Evolutionary conservation across 2,113 vertebrate genomes (phyloP).

Genomic region (Bubo bubo): DNA sequence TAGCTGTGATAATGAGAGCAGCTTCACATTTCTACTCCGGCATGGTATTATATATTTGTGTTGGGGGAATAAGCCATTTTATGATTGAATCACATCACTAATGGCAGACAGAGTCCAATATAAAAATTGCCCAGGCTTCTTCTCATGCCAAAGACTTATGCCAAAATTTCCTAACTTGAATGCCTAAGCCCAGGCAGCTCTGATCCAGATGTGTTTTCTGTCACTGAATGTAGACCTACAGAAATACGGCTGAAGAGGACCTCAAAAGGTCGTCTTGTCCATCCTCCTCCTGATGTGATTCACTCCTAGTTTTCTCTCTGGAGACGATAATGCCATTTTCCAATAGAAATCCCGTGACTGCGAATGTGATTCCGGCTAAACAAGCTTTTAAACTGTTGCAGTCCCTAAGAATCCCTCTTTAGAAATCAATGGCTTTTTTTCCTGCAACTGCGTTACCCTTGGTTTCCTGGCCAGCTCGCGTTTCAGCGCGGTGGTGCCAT

Average conservation of each 20-base stretch:
- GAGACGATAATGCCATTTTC: not conserved
- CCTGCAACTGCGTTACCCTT: not conserved
- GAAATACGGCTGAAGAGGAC: not conserved
- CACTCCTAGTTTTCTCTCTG: not conserved
- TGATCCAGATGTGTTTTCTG: not conserved
- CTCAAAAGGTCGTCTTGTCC: slow-evolving; percentile 9
- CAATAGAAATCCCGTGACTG: not conserved
- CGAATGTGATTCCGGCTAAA: slow-evolving; percentile 27
- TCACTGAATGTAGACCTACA: not conserved
- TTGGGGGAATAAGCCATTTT: slow-evolving; percentile 27
- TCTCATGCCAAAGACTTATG: not conserved
- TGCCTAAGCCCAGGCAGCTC: not conserved
- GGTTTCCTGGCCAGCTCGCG: not conserved
- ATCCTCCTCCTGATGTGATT: not conserved
- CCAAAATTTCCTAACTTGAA: slow-evolving; percentile 9
- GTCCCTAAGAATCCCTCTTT: not conserved
- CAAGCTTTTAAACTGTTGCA: slow-evolving; percentile 23
- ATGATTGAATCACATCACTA: not conserved
- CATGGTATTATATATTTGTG: not conserved
- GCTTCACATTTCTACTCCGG: not conserved
- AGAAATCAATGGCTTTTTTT: not conserved
- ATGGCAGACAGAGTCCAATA: not conserved
- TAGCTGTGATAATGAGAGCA: not conserved
- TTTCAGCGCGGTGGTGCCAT: not conserved
- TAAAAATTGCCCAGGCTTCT: not conserved